Base-by-base conservation (phyloP, 1,140 invertebrate genomes). In the Lysiphlebus fabarum region DNA sequence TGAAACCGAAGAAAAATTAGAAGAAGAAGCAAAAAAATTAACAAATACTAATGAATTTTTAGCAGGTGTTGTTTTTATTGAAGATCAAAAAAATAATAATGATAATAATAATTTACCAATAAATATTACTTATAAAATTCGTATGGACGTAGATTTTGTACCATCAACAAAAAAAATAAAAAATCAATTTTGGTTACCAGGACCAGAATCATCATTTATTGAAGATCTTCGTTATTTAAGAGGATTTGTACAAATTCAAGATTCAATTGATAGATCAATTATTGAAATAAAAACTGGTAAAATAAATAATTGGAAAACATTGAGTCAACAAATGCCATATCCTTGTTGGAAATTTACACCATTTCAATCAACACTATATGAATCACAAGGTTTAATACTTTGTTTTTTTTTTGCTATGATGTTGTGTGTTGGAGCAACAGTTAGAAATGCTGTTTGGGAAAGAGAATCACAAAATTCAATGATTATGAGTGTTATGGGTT, bases 401-500 rank as follows among this genome's bases (percentile, higher is more conserved):
- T 80, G 80, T 26, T 87, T 85, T 65, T 86, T 84, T 67, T 82
- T 87, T 66, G 83, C 83, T 0, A 65, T 88, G 17, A 83, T 88
- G 63, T 79, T 86, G 58, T 82, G 81, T 26, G 83, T 87, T 12
- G 82, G 84, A 0, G 81, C 85, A 0, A 80, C 81, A 5, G 84
- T 87, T 0, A 69, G 85, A 9, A 81, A 86, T 64, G 80, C 85
- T 3, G 84, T 88, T 11, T 82, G 83, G 73, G 86, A 87, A 66
- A 82, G 82, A 45, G 86, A 88, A 63, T 83, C 85, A 43, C 83
- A 84, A 3, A 87, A 87, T 62, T 82, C 82, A 2, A 85, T 85
- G 83, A 85, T 87, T 0, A 85, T 88, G 85, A 84, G 84, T 51
- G 82, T 86, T 9, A 88, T 88, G 86, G 86, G 86, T 2, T 71